Percentiles rank a stretch among this genome's conserved stretches.
Conservation (phyloP, 1,140 invertebrate genomes). For the Bombus impatiens region DNA sequence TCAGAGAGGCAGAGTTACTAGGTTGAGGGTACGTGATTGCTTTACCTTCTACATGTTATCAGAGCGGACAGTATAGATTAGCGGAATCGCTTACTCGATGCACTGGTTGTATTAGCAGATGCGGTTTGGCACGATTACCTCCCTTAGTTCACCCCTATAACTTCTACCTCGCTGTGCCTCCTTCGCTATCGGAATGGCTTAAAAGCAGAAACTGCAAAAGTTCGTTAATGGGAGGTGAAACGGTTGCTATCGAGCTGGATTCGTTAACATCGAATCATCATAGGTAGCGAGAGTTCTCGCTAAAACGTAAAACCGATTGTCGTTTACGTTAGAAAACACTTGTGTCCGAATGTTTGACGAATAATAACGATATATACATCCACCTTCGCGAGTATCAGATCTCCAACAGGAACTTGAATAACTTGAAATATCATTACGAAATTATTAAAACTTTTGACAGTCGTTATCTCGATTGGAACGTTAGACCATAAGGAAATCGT, state of each 20-base stretch:
- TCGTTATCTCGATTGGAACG: too few species aligned
- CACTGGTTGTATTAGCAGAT: conserved; percentile 64
- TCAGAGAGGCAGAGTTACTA: conserved; percentile 7
- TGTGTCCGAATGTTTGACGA: background rate
- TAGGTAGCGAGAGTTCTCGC: background rate
- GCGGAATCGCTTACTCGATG: conserved; percentile 63
- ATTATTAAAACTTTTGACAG: too few species aligned
- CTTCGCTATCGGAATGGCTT: conserved; percentile 55
- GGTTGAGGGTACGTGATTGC: conserved; percentile 39
- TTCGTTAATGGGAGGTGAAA: conserved; percentile 60
- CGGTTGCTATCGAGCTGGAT: conserved; percentile 11
- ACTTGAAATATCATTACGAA: too few species aligned
- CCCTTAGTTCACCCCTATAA: conserved; percentile 21
- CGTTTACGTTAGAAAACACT: background rate
- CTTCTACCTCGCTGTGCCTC: background rate
- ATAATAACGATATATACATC: background rate
- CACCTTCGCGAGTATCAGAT: too few species aligned
- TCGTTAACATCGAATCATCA: conserved; percentile 36
- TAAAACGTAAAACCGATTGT: background rate
- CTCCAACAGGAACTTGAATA: too few species aligned
- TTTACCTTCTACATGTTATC: conserved; percentile 58
- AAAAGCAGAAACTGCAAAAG: conserved; percentile 59
- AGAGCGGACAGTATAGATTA: conserved; percentile 64
- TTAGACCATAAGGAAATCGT: too few species aligned
- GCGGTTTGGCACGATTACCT: conserved; percentile 68